phyloP scores from a whole-genome alignment of 64 coral and sea anemone genomes.

The Catalaphyllia jardinei region DNA sequence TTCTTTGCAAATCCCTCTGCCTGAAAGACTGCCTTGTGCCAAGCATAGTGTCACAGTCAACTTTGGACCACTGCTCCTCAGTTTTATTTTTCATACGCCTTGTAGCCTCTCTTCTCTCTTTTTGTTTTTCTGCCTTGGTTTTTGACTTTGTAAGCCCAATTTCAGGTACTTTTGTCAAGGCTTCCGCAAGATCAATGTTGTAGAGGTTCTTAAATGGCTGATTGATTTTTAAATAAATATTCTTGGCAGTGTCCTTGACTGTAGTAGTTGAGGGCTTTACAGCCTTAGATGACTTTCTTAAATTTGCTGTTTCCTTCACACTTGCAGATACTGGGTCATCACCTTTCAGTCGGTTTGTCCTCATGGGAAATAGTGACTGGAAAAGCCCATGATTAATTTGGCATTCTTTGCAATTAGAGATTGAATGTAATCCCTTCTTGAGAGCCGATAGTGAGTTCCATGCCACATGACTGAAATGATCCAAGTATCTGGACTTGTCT shows the following conservation, averaged over 20 bases:
- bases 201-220: conserved; percentile 6
- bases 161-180: conserved; percentile 10
- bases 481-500: conserved; percentile 41
- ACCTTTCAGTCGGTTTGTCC: conserved; percentile 41
- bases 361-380: conserved; percentile 38
- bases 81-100: background rate
- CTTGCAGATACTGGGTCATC: background rate
- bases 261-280: background rate
- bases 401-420: conserved; percentile 45
- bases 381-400: conserved; percentile 19
- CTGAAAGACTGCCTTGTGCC: conserved; percentile 8
- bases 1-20: conserved; percentile 16
- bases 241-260: background rate
- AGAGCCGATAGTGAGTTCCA: conserved; percentile 27
- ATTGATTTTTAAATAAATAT: background rate
- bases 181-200: background rate
- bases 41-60: conserved; percentile 30
- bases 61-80: background rate
- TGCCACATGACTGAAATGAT: conserved; percentile 25
- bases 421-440: conserved; percentile 35
- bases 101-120: conserved; percentile 9
- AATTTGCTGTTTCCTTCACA: background rate
- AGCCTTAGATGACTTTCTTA: background rate
- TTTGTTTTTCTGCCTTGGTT: background rate
- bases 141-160: background rate